These are phyloP conservation scores for Esox niger DNA, from an alignment of 2,113 vertebrate genomes.

Conservation along the genomic window DNA sequence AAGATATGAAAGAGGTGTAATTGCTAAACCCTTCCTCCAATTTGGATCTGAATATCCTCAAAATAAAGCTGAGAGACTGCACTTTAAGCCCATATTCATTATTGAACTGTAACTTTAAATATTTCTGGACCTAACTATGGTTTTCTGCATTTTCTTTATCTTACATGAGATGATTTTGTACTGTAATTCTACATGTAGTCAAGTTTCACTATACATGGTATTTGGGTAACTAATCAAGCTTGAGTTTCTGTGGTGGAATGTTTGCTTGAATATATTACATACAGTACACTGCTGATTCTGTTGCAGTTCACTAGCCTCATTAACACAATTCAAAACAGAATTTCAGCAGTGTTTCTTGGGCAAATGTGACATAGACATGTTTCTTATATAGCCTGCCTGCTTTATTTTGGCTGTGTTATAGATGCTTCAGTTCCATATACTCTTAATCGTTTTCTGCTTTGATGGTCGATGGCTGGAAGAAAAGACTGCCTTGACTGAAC, in stretches of 20 bases:
- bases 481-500: background rate
- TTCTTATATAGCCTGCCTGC: background rate
- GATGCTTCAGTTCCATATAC: slow-evolving; percentile 14
- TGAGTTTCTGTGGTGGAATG: background rate
- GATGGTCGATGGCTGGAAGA: slow-evolving; percentile 12
- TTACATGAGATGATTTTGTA: slow-evolving; percentile 44
- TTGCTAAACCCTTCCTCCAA: no score
- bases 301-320: no score
- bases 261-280: background rate
- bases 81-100: no score
- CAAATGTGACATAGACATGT: background rate
- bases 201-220: slow-evolving; percentile 28
- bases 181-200: slow-evolving; percentile 10
- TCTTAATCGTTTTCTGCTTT: slow-evolving; percentile 13
- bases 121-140: no score
- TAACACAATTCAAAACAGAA: no score
- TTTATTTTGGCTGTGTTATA: slow-evolving; percentile 16
- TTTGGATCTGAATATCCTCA: no score
- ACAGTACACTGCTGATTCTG: no score
- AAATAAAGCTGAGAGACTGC: no score
- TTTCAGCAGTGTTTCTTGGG: background rate
- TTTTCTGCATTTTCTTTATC: slow-evolving; percentile 11
- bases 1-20: no score
- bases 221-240: slow-evolving; percentile 43
- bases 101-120: no score